Base-by-base conservation (phyloP, 2,113 vertebrate genomes). In the Etheostoma spectabile region DNA sequence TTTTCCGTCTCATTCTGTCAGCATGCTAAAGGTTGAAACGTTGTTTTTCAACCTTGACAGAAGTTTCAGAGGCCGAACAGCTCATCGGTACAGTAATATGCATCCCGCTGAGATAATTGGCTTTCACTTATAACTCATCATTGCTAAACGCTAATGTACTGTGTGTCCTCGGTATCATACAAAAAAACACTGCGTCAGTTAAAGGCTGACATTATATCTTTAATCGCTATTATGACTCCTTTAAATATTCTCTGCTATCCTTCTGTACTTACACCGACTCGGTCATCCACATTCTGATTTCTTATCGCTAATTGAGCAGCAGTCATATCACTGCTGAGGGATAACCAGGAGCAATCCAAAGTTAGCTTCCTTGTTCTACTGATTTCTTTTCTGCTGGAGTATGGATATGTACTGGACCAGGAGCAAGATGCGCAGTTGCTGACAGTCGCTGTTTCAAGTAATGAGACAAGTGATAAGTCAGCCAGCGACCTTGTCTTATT, bases 391-490 rank as follows among this genome's bases (percentile, higher is more conserved):
- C 42, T 67, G 87, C 88, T 77, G 69, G 80, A 74, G 83, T 77
- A 49, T 70, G 82, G 73, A 82, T 82, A 80, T 48, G 77, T 87
- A 55, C 76, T 64, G 77, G 83, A 90, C 73, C 88, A 72, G 60
- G 84, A 80, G 77, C 59, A 87, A 87, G 87, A 85, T 48, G 82
- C 85, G 21, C 83, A 62, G 66, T 46, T 88, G 88, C 89, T 89
- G 91, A 88, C 89, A 82, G 86, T 76, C 60, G 63, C 80, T 85
- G 77, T 90, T 93, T 92, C 79, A 76, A 83, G 74, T 93, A 86
- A 90, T 90, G 85, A 89, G 91, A 90, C 90, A 70, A 85, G 86
- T 86, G 86, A 91, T 86, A 91, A 91, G 86, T 89, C 89, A 89
- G 86, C 90, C 64, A 59, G 84, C 82, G 79, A 88, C 88, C 85